Conservation (phyloP, 2,113 vertebrate genomes). For the Macquaria australasica region DNA sequence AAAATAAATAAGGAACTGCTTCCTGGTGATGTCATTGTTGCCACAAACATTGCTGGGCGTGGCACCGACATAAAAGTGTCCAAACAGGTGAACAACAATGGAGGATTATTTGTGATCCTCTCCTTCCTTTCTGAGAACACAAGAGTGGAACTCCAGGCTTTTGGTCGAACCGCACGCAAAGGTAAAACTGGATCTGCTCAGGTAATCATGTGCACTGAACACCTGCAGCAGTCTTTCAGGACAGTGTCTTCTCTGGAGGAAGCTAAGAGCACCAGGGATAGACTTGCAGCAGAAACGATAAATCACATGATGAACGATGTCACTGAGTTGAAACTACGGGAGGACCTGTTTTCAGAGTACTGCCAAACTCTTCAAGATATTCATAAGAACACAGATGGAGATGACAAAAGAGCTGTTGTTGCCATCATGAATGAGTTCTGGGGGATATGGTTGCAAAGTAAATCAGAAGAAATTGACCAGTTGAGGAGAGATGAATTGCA, state of each 20-base stretch:
- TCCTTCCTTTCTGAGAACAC: conserved; percentile 46
- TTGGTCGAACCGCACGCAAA: conserved; percentile 48
- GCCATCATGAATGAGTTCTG: conserved; percentile 47
- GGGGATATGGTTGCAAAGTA: conserved; percentile 45
- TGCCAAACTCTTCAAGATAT: conserved; percentile 28
- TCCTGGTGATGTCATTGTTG: conserved; percentile 51
- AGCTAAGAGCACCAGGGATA: conserved; percentile 35
- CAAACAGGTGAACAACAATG: conserved; percentile 40
- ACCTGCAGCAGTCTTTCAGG: conserved; percentile 27
- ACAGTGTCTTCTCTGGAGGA: conserved; percentile 27
- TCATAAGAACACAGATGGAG: conserved; percentile 21
- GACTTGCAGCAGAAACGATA: conserved; percentile 20
- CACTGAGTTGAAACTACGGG: conserved; percentile 42
- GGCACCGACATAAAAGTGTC: conserved; percentile 55
- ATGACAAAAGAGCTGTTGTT: conserved; percentile 22
- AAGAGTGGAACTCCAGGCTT: conserved; percentile 53
- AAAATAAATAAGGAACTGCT: conserved; percentile 24
- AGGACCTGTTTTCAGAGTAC: conserved; percentile 51
- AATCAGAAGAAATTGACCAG: conserved; percentile 34
- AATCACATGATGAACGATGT: conserved; percentile 36
- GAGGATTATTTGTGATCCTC: conserved; percentile 50
- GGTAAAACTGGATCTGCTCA: conserved; percentile 48
- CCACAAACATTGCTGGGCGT: conserved; percentile 41
- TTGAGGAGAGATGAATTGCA: conserved; percentile 19
- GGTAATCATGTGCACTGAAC: conserved; percentile 16